These are phyloP conservation scores for Podarcis siculus DNA, from an alignment of 2,797 vertebrate genomes.

Conservation along the genomic window DNA sequence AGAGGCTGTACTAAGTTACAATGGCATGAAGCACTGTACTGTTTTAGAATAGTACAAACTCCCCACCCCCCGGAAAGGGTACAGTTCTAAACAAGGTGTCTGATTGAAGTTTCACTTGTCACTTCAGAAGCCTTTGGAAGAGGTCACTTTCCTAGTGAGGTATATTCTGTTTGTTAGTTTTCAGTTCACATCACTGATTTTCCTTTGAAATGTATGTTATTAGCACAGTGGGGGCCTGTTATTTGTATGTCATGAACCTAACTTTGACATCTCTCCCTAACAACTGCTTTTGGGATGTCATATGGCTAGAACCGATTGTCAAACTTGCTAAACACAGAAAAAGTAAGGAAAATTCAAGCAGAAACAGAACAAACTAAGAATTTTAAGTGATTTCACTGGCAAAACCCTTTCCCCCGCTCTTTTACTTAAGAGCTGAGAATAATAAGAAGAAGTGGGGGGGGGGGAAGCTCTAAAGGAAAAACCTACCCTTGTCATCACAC, in stretches of 20 bases:
- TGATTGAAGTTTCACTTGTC: constrained; percentile 47
- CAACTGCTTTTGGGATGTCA: constrained; percentile 54
- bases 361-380: constrained; percentile 43
- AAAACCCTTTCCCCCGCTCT: constrained; percentile 50
- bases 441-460: constrained; percentile 28
- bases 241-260: constrained; percentile 36
- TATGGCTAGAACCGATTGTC: constrained; percentile 33
- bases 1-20: constrained; percentile 42
- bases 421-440: constrained; percentile 49
- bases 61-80: not conserved
- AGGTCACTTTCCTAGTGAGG: constrained; percentile 7
- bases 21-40: not conserved
- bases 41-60: not conserved
- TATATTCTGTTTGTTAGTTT: constrained; percentile 1
- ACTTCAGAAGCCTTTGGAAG: constrained; percentile 42
- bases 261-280: constrained; percentile 52
- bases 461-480: constrained; percentile 61
- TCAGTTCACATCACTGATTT: constrained; percentile 42
- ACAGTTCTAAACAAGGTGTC: constrained; percentile 52
- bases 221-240: constrained; percentile 52
- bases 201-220: constrained; percentile 55
- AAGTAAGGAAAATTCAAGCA: constrained; percentile 46
- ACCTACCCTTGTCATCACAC: constrained; percentile 56
- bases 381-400: constrained; percentile 66
- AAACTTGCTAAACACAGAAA: constrained; percentile 25